Conservation (phyloP, 2,113 vertebrate species). For the Sapajus apella region DNA sequence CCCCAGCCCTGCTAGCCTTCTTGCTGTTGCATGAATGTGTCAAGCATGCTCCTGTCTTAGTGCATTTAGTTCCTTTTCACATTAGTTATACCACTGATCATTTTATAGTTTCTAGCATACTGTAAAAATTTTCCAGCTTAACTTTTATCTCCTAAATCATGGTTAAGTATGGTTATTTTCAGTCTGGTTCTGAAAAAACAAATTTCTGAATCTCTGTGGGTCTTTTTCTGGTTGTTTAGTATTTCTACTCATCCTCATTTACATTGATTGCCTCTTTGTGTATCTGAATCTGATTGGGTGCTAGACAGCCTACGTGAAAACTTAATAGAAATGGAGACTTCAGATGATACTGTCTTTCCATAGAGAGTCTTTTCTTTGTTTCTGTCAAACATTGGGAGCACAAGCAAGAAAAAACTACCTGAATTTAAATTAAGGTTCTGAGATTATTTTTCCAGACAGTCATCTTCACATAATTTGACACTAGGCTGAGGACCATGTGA, state of each 20-base stretch:
- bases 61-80: neutral
- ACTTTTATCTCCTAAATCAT: neutral
- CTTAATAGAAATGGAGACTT: neutral
- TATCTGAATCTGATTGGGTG: neutral
- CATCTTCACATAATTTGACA: neutral
- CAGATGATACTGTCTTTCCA: neutral
- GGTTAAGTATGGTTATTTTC: neutral
- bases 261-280: neutral
- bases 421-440: neutral
- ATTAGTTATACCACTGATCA: neutral
- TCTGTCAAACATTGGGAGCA: neutral
- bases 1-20: no score
- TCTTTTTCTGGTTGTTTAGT: neutral
- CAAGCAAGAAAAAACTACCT: neutral
- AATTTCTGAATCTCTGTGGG: neutral
- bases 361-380: neutral
- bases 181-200: neutral
- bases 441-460: neutral
- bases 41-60: neutral
- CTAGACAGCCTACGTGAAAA: neutral
- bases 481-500: neutral
- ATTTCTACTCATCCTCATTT: neutral
- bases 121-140: neutral
- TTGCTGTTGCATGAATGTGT: neutral
- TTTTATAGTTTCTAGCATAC: neutral